Conservation (phyloP, 2,888 invertebrate species). For the Penaeus monodon region DNA sequence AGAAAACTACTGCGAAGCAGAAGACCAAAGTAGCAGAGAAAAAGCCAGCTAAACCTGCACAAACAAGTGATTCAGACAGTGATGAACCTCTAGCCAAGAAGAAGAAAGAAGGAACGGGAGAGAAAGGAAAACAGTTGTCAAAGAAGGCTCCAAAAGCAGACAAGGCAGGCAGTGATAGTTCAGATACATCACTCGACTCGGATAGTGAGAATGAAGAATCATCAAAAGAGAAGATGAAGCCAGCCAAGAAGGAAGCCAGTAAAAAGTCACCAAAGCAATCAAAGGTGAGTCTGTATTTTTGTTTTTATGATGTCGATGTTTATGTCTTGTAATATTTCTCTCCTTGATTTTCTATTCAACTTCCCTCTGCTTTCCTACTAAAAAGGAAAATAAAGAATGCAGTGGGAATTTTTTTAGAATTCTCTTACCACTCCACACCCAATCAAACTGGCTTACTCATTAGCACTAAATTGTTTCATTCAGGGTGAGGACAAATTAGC, state of each 20-base stretch:
- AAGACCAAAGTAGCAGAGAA: not conserved
- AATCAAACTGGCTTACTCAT: not conserved
- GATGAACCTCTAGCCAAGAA: constrained; percentile 4
- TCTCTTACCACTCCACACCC: not conserved
- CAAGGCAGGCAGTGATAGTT: not conserved
- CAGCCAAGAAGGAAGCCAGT: not conserved
- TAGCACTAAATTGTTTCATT: not conserved
- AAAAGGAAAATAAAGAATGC: too few species aligned
- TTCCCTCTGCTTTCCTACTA: too few species aligned
- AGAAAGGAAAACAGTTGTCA: not conserved
- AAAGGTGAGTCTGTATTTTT: not conserved
- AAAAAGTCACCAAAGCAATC: not conserved
- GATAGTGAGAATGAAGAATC: not conserved
- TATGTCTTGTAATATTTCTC: too few species aligned
- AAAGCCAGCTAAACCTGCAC: not conserved
- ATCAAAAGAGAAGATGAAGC: not conserved
- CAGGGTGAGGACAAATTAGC: constrained; percentile 20
- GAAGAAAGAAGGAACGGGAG: constrained; percentile 1
- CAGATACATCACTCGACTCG: not conserved
- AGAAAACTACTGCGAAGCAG: not conserved
- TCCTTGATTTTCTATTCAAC: too few species aligned
- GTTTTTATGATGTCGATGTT: too few species aligned
- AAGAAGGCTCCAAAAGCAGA: not conserved
- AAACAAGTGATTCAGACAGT: constrained; percentile 21
- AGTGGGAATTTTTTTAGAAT: not conserved